Evolutionary conservation across 1,140 invertebrate genomes (phyloP), one percentile per base, ranked within the genome.

Genomic region (Drosophila teissieri): DNA sequence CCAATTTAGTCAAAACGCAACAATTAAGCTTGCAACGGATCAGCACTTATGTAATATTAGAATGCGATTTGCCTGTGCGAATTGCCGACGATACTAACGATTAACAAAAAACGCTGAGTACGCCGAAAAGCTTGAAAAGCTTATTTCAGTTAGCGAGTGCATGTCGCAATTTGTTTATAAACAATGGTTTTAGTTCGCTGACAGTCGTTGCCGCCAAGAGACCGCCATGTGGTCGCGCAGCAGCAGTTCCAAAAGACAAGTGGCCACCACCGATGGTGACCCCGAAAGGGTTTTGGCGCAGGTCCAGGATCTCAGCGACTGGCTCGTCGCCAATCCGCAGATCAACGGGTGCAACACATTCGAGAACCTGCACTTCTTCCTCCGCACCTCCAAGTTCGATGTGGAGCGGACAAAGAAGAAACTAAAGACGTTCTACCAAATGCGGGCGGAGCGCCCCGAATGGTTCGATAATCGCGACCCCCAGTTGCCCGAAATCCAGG

Each of bases 401-500:
- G 56, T 94, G 0, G 93, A 94, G 8, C 93, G 92, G 73, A 92
- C 94, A 0, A 94, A 95, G 75, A 86, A 60, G 27, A 95, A 95
- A 80, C 78, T 95, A 0, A 91, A 80, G 52, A 95, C 94, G 69
- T 95, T 94, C 80, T 94, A 94, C 64, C 90, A 91, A 51, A 94
- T 95, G 89, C 91, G 94, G 45, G 77, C 86, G 0, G 91, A 93
- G 45, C 75, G 93, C 27, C 91, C 94, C 0, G 94, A 95, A 81
- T 95, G 95, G 95, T 95, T 94, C 78, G 51, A 72, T 6, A 93
- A 95, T 55, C 92, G 94, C 56, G 93, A 96, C 92, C 95, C 95
- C 4, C 76, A 91, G 15, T 68, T 94, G 11, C 93, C 94, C 2
- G 93, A 94, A 83, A 63, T 95, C 19, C 93, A 94, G 69, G 94